Base-by-base conservation (phyloP, 1,140 invertebrate species). In the Spodoptera frugiperda region DNA sequence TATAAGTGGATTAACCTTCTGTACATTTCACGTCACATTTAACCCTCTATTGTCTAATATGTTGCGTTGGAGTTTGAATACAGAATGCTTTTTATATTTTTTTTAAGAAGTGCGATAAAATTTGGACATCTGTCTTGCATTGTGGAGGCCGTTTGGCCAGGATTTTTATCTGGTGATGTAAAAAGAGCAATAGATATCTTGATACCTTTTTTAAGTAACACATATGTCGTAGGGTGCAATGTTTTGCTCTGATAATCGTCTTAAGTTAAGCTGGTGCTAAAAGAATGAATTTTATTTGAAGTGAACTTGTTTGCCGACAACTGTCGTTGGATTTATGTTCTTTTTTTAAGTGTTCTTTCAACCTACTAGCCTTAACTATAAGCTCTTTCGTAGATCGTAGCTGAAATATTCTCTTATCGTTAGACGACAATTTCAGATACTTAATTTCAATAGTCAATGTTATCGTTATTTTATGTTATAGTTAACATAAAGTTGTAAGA, bases 1-100 rank as follows among this genome's bases (percentile, higher is more conserved):
- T 10, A 63, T 63, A 93, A 93, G 92, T 93, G 90, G 92, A 93
- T 93, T 93, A 93, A 78, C 82, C 82, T 87, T 85, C 83, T 39
- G 67, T 61, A 81, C 89, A 93, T 92, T 92, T 91, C 88, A 92
- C 91, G 87, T 91, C 91, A 85, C 89, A 93, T 93, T 92, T 88
- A 91, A 87, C 82, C 85, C 71, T 67, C 33, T 73, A 81, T 93
- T 93, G 91, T 93, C 86, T 92, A 88, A 92, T 91, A 86, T 85
- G 90, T 91, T 93, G 91, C 87, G 91, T 91, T 91, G 91, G 91
- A 90, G 91, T 92, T 54, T 91, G 88, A 92, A 78, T 84, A 84
- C 82, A 83, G 86, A 86, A 39, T 39, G 2, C 80, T 87, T 91
- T 91, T 91, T 89, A 87, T 87, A 74, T 15, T 44, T 54, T n/a